phyloP scores from a whole-genome alignment of 2,797 vertebrate genomes.

The Hapalemur alaotrensis region DNA sequence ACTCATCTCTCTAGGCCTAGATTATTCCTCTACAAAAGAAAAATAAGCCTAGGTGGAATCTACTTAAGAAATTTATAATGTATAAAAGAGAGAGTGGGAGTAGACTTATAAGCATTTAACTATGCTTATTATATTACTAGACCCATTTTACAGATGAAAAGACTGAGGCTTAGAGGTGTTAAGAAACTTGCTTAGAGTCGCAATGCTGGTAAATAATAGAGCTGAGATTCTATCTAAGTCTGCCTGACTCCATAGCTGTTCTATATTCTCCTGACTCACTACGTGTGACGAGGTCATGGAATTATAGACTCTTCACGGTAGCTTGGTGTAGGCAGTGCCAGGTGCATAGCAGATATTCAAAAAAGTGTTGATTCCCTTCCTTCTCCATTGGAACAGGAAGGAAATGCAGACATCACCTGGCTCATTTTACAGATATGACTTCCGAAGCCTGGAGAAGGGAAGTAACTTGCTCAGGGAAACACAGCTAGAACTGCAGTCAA shows the following conservation, averaged over 20 bases:
- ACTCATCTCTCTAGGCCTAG: background rate
- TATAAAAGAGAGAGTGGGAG: background rate
- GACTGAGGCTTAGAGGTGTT: background rate
- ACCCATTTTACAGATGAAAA: slow-evolving; percentile 42
- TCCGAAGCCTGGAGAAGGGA: background rate
- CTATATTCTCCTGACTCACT: background rate
- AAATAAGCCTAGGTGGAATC: background rate
- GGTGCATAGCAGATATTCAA: background rate
- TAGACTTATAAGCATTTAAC: background rate
- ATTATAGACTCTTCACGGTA: background rate
- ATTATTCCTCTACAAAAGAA: background rate
- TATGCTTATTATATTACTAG: background rate
- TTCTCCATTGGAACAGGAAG: background rate
- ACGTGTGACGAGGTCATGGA: background rate
- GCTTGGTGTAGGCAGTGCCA: background rate
- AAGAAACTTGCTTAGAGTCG: background rate
- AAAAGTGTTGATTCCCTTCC: background rate
- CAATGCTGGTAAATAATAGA: background rate
- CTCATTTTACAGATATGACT: background rate
- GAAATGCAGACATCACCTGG: background rate
- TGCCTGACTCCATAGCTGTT: background rate
- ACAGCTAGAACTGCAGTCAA: background rate
- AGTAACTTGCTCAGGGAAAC: background rate
- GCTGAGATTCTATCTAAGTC: background rate
- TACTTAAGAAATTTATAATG: background rate